Base-by-base conservation (phyloP, 2,113 vertebrate species). In the Engraulis encrasicolus region DNA sequence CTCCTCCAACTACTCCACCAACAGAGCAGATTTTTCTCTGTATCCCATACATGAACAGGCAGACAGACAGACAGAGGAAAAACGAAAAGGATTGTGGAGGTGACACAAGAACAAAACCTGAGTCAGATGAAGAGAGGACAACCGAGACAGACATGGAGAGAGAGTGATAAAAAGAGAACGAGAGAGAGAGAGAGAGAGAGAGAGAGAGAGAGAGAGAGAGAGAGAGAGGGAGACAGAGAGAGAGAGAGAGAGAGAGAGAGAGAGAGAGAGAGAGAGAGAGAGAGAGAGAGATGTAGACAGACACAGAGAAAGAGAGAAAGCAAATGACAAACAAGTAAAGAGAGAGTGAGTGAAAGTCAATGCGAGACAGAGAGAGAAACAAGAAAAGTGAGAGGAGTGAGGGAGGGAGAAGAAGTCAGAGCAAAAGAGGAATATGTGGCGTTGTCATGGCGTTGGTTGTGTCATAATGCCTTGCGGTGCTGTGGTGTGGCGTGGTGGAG, bases 391-490 rank as follows among this genome's bases (percentile, higher is more conserved):
- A n/a, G n/a, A n/a, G n/a, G n/a, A n/a, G n/a, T n/a, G n/a, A n/a
- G n/a, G n/a, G n/a, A n/a, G n/a, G n/a, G n/a, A n/a, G n/a, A n/a
- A n/a, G n/a, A n/a, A n/a, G n/a, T n/a, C n/a, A n/a, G n/a, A n/a
- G n/a, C n/a, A n/a, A n/a, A n/a, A n/a, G 36, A 45, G 37, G 1
- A 49, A 40, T 78, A 81, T 19, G 36, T 31, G 48, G 34, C 19
- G 5, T 38, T 80, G n/a, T n/a, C n/a, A n/a, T n/a, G n/a, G n/a
- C n/a, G n/a, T 34, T 78, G 48, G 79, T 77, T 78, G 79, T 82
- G 84, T 52, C 80, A 86, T 37, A 88, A 77, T 87, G 78, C 78
- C 84, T 86, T 80, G 79, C 80, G 71, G 27, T n/a, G 81, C 37
- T 15, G 66, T 61, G 77, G 40, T 66, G 83, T 83, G 82, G 78